Base-by-base conservation (phyloP, 2,888 invertebrate genomes). In the Lithophane socia region DNA sequence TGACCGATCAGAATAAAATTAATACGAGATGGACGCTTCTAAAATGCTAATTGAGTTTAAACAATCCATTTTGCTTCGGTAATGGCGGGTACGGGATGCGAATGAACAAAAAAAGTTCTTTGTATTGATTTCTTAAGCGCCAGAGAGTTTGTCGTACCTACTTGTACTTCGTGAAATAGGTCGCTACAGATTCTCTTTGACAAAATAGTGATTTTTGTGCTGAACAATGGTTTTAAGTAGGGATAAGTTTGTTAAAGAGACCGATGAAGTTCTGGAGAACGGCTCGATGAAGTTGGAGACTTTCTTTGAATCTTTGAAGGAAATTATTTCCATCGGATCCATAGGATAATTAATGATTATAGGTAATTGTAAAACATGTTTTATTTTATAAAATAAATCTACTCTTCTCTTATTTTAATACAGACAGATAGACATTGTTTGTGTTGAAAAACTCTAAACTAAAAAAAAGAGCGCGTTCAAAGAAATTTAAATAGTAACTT, bases 111-210 rank as follows among this genome's bases (percentile, higher is more conserved):
- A 67, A 88, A 90, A 80, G 67, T 84, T 84, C 66, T 77, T 73
- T 87, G 75, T 86, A 88, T 88, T 84, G 88, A 88, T 87, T 88
- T 80, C 83, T 85, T 85, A 81, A 85, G 85, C 80, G 75, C 68
- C 58, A 64, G 73, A 65, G 73, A 80, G 77, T 78, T 88, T 81
- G 64, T 82, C 75, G 84, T 70, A 75, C 29, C 29, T 29, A 29
- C 37, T 37, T 81, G 75, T 81, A 75, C 83, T 80, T 74, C 13
- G 77, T 66, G 65, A 87, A 88, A 88, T 88, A 78, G 84, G 84
- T 82, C 81, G 86, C 78, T 76, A 78, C 73, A 75, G 79, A 61
- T 77, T 79, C 77, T 84, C 69, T 79, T 77, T 77, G 82, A 77
- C 64, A 78, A 85, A 88, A 81, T 86, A 80, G 73, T 81, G 75